Conservation (phyloP, 2,113 vertebrate species). For the Oncorhynchus kisutch region DNA sequence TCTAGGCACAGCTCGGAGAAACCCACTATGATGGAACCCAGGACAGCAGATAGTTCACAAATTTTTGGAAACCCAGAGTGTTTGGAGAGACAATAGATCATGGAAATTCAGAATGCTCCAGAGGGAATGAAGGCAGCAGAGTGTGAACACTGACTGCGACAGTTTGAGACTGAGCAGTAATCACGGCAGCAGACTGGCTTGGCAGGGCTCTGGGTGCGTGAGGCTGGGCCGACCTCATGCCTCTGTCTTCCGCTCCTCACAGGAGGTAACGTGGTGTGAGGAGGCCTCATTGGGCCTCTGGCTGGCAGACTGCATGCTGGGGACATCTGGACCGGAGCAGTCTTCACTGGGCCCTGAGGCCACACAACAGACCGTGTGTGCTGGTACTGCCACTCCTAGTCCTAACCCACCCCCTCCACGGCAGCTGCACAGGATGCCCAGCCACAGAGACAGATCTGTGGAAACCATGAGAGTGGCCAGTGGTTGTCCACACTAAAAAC, state of each 20-base stretch:
- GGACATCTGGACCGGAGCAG: neutral
- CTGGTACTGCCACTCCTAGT: too few relatives aligned
- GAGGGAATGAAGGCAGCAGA: neutral
- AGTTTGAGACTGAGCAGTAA: neutral
- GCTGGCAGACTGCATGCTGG: slow-evolving; percentile 3
- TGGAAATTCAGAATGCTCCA: neutral
- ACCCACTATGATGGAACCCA: neutral
- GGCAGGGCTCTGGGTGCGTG: neutral
- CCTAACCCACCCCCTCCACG: too few relatives aligned
- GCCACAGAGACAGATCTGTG: neutral
- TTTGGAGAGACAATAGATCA: neutral
- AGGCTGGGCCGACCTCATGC: neutral
- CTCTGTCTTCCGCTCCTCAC: neutral
- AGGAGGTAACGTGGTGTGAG: neutral
- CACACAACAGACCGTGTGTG: neutral
- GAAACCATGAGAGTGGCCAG: neutral
- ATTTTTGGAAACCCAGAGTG: neutral
- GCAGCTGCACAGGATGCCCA: neutral
- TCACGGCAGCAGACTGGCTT: neutral
- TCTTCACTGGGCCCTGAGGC: neutral
- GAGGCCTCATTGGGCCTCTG: neutral
- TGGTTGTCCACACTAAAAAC: neutral
- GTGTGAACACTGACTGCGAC: neutral
- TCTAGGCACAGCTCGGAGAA: neutral
- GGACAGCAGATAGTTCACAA: neutral